Conservation (phyloP, 2,797 vertebrate species). For the Periophthalmus magnuspinnatus region DNA sequence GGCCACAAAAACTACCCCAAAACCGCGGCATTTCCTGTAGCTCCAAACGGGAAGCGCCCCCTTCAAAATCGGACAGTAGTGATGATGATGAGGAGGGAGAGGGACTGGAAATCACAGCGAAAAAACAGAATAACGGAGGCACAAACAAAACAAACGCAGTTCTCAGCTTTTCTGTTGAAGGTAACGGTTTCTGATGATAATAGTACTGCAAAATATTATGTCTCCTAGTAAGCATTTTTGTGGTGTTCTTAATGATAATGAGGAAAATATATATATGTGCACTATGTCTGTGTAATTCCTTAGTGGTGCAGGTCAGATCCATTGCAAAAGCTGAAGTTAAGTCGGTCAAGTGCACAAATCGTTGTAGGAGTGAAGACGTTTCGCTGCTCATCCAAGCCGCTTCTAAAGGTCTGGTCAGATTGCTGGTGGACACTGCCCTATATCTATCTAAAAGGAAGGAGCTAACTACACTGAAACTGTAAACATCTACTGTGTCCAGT, state of each 20-base stretch:
- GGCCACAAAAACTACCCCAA: constrained; percentile 35
- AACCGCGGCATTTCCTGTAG: constrained; percentile 69
- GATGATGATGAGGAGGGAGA: constrained; percentile 54
- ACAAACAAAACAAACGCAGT: constrained; percentile 40
- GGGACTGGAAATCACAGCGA: constrained; percentile 9
- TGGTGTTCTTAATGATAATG: background rate
- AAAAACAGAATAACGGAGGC: constrained; percentile 16
- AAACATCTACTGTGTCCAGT: no score
- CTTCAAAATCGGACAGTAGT: constrained; percentile 40
- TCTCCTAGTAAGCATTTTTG: background rate
- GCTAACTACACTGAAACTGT: no score
- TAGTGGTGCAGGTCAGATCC: no score
- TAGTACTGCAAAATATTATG: no score
- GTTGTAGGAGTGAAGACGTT: no score
- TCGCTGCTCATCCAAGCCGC: no score
- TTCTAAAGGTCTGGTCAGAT: no score
- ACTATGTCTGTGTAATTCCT: no score
- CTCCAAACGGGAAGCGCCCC: constrained; percentile 60
- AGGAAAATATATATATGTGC: background rate
- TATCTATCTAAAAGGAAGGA: no score
- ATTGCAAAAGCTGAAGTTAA: no score
- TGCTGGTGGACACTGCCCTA: no score
- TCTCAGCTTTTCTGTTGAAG: constrained; percentile 75
- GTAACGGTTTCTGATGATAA: constrained; percentile 39
- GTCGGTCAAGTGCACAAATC: no score